Conservation (phyloP, 2,113 vertebrate species). For the Butorides virescens region DNA sequence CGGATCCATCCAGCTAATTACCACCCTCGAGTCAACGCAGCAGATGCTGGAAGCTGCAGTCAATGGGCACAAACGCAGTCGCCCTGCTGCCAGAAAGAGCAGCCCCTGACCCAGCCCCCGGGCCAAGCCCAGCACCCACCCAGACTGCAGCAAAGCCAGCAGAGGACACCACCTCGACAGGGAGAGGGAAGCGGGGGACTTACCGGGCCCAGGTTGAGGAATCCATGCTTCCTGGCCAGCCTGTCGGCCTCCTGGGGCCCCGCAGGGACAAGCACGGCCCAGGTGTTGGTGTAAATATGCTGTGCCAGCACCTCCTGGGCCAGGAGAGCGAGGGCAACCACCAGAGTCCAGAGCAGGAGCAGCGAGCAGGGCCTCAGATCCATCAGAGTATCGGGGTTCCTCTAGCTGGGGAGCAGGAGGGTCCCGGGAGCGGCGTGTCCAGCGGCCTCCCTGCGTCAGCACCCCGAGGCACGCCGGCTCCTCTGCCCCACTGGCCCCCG, state of each 20-base stretch:
- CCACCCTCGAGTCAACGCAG: background rate
- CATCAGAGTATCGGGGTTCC: slow-evolving; percentile 60
- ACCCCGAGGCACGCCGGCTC: background rate
- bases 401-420: slow-evolving; percentile 3
- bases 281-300: slow-evolving; percentile 90
- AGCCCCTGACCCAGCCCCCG: accelerated
- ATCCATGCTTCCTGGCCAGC: slow-evolving; percentile 89
- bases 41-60: background rate
- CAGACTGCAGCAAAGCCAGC: background rate
- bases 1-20: background rate
- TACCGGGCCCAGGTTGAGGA: slow-evolving; percentile 88
- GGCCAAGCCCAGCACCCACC: accelerated
- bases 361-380: slow-evolving; percentile 75
- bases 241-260: slow-evolving; percentile 83
- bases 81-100: background rate
- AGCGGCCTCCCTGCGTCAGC: background rate
- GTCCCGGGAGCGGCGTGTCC: background rate
- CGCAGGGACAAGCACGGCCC: slow-evolving; percentile 86
- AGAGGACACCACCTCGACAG: accelerated
- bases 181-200: slow-evolving; percentile 28
- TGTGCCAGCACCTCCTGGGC: slow-evolving; percentile 67
- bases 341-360: slow-evolving; percentile 77
- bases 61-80: accelerated
- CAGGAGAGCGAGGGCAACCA: slow-evolving; percentile 75
- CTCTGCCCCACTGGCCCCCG: background rate